These are phyloP conservation scores for Orthosia gothica DNA, from an alignment of 2,888 invertebrate genomes.

Conservation along the genomic window DNA sequence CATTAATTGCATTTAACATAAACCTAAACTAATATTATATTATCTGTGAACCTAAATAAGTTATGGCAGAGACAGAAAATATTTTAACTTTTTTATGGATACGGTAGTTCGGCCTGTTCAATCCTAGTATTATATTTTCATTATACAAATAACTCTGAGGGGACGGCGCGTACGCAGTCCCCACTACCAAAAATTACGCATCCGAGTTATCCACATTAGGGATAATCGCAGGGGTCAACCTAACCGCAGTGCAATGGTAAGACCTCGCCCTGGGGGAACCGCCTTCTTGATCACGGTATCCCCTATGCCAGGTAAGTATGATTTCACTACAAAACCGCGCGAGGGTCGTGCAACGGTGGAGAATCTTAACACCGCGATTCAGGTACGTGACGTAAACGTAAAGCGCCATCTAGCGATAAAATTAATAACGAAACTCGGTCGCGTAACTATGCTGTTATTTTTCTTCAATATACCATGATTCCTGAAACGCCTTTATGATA, in stretches of 20 bases:
- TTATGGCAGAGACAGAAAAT: no score
- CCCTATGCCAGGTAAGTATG: conserved; percentile 36
- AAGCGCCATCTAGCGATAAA: conserved; percentile 25
- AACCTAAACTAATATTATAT: no score
- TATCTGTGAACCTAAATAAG: no score
- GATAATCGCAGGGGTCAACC: conserved; percentile 36
- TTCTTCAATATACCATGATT: no score
- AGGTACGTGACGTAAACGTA: conserved; percentile 16
- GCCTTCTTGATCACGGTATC: conserved; percentile 28
- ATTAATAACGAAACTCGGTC: neutral
- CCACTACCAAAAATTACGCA: conserved; percentile 35
- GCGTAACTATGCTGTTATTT: no score
- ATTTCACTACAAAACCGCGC: neutral
- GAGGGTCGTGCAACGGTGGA: conserved; percentile 11
- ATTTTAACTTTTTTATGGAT: no score
- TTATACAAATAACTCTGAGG: neutral
- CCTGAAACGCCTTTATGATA: no score
- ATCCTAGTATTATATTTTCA: no score
- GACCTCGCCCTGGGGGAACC: conserved; percentile 33
- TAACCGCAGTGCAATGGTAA: conserved; percentile 30
- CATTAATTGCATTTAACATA: no score
- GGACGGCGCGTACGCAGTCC: conserved; percentile 12
- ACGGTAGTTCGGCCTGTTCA: no score
- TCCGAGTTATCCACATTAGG: conserved; percentile 37
- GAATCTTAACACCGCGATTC: conserved; percentile 32